Percentiles rank a stretch among this genome's conserved stretches.
Evolutionary conservation across 2,797 vertebrate species (phyloP).

Genomic region (Pangasius sanitwongsei): DNA sequence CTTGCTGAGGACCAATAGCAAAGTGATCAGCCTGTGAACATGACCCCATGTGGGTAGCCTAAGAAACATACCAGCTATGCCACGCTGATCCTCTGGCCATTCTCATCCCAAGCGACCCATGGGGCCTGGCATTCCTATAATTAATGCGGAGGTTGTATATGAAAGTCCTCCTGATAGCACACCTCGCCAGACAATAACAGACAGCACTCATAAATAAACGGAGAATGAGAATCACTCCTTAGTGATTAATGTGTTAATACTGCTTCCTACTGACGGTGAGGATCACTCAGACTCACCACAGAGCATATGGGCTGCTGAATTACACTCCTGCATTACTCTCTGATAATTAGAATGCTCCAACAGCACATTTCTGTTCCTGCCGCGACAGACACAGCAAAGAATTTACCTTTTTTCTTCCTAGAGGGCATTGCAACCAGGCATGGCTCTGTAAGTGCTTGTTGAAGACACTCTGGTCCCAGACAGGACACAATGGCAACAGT

Average conservation of each 20-base stretch:
- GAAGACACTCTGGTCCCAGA: neutral
- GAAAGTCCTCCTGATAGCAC: neutral
- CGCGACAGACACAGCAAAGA: neutral
- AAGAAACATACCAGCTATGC: neutral
- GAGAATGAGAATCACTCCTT: neutral
- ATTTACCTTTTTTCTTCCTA: neutral
- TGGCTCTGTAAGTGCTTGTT: neutral
- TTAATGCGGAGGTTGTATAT: neutral
- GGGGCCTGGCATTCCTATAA: neutral
- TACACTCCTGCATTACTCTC: neutral
- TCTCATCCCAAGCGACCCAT: neutral
- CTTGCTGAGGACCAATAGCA: neutral
- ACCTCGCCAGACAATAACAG: neutral
- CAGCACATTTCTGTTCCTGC: neutral
- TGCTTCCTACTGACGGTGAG: too few species aligned
- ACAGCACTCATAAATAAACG: neutral
- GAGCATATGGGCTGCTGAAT: neutral
- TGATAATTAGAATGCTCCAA: neutral
- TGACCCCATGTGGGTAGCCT: neutral
- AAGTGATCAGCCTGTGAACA: neutral
- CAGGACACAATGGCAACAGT: neutral
- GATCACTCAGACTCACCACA: neutral
- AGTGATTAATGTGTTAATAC: neutral
- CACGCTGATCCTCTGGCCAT: neutral
- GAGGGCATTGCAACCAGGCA: neutral